Evolutionary conservation across 2,888 invertebrate species (phyloP), one percentile per base, ranked within the genome.

Genomic region (Entomobrya multifasciata): DNA sequence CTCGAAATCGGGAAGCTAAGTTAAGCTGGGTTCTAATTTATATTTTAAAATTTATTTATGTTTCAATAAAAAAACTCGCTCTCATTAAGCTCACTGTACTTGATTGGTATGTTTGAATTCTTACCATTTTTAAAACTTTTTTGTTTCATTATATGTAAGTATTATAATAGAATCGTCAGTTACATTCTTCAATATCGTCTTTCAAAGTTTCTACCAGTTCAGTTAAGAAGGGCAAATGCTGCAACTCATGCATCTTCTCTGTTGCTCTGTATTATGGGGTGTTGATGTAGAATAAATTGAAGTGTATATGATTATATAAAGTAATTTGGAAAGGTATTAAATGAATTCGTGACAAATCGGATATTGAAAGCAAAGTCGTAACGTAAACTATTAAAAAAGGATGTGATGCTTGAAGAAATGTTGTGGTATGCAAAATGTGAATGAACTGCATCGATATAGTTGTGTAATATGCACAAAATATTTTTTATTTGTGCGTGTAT

Each of bases 1-100:
- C 92, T 93, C 47, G 94, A 94, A 90, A 90, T 94, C 8, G 94
- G 94, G 57, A 94, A 94, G 91, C 92, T 94, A 6, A 86, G 86
- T 17, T 86, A 86, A 81, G 36, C 62, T 52, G 70, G 15, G 36
- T 44, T n/a, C n/a, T 62, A n/a, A n/a, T 36, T 41, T 5, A 22
- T 10, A 13, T 36, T 55, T 74, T 36, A 55, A 76, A 36, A n/a
- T n/a, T n/a, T n/a, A n/a, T n/a, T 20, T 55, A n/a, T 55, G 3
- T 30, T 76, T 36, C 20, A 76, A 57, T 10, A 36, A 55, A n/a
- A n/a, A n/a, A 36, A 49, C 27, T 72, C 27, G n/a, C 11, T 41
- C 11, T 11, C 17, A 25, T 27, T 25, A 44, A 10, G 22, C 15
- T 70, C 44, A 70, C 44, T 36, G 36, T 36, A 36, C 36, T 36